Percentiles rank a stretch among this genome's conserved stretches.
These are phyloP conservation scores for Oedothorax gibbosus DNA, from an alignment of 1,140 invertebrate species.

Conservation along the genomic window DNA sequence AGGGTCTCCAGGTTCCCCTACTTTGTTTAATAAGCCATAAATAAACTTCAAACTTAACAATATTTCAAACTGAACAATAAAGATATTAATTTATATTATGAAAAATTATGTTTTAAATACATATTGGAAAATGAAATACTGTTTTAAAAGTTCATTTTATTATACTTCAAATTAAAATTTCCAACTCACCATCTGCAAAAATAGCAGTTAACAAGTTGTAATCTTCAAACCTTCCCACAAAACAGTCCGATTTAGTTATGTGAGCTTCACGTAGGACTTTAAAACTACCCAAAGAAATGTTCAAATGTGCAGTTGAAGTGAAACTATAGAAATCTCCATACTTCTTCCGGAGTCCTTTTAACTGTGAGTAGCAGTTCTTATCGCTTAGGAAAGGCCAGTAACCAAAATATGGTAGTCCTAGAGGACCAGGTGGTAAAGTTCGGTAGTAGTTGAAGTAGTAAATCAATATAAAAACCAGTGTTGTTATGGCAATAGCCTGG, in stretches of 20 bases:
- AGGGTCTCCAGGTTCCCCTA: too few relatives aligned
- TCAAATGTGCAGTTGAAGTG: background rate
- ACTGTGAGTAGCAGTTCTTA: background rate
- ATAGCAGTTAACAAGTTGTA: background rate
- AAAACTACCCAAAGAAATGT: conserved; percentile 6
- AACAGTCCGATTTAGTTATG: conserved; percentile 24
- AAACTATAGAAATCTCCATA: conserved; percentile 37
- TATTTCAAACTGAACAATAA: background rate
- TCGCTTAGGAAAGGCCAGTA: conserved; percentile 9
- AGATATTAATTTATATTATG: background rate
- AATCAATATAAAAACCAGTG: background rate
- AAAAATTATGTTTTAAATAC: background rate
- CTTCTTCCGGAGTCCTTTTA: background rate
- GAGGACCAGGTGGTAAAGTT: conserved; percentile 3
- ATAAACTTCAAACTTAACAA: background rate
- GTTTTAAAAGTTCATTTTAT: background rate
- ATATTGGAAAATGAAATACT: background rate
- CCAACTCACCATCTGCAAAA: conserved; percentile 17
- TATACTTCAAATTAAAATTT: background rate
- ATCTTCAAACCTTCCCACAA: background rate
- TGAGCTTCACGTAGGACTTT: conserved; percentile 14
- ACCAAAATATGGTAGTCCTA: conserved; percentile 26
- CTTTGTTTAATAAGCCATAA: too few relatives aligned
- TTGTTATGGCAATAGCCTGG: background rate
- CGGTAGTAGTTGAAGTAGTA: background rate